A percentile compares a stretch with the other conserved stretches of the same genome.
Conservation (phyloP, 2,113 vertebrate genomes). For the Trematomus loennbergii region DNA sequence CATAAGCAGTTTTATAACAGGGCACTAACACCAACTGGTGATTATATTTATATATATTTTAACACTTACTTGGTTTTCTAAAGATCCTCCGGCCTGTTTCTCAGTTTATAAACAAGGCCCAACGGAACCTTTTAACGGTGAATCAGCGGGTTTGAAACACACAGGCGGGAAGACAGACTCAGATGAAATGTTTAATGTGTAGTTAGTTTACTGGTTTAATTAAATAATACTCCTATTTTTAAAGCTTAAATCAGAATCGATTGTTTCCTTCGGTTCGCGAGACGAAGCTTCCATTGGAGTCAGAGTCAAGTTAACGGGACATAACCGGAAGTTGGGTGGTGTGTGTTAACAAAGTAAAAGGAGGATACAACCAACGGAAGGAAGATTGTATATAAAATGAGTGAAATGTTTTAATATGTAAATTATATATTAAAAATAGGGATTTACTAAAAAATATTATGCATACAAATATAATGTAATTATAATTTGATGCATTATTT, state of each 20-base stretch:
- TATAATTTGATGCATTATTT: accelerated
- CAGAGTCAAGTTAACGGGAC: slow-evolving; percentile 54
- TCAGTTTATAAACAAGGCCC: slow-evolving; percentile 80
- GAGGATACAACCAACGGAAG: accelerated
- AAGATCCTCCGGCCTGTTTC: slow-evolving; percentile 65
- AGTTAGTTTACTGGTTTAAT: neutral
- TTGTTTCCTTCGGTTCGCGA: slow-evolving; percentile 78
- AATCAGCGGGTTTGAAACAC: neutral
- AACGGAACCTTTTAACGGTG: neutral
- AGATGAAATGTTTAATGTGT: accelerated
- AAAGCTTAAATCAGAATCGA: slow-evolving; percentile 65
- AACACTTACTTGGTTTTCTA: no score
- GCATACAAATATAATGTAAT: accelerated
- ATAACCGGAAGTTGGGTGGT: slow-evolving; percentile 21
- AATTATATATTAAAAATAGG: neutral
- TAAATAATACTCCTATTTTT: slow-evolving; percentile 23
- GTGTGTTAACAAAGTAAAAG: slow-evolving; percentile 9
- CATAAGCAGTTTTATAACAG: neutral
- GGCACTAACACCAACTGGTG: slow-evolving; percentile 21
- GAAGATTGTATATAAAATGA: neutral
- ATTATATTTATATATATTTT: no score
- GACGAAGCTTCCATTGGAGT: slow-evolving; percentile 83
- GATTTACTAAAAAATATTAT: neutral
- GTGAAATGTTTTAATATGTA: no score
- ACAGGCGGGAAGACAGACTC: neutral